phyloP scores from a whole-genome alignment of 1,140 invertebrate genomes.

The Thalassaphorura encarpata region DNA sequence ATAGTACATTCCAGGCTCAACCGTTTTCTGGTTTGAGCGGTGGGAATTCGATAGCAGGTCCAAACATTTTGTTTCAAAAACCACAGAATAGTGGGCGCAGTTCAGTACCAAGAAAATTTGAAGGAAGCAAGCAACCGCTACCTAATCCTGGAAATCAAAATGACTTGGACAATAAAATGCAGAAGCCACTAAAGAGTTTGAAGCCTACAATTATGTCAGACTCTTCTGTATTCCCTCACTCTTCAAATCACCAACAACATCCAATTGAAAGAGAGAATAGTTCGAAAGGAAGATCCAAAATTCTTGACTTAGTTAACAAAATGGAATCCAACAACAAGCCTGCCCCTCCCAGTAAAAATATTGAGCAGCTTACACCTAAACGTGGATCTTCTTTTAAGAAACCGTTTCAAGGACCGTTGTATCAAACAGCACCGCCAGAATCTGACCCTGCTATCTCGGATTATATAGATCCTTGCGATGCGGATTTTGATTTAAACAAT shows the following conservation, averaged over 20 bases:
- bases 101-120: constrained; percentile 16
- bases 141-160: constrained; percentile 1
- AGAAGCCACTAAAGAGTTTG: not conserved
- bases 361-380: constrained; percentile 23
- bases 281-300: constrained; percentile 24
- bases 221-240: not conserved
- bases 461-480: constrained; percentile 31
- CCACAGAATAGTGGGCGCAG: not conserved
- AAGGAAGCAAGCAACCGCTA: constrained; percentile 27
- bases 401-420: constrained; percentile 20
- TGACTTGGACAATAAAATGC: not conserved
- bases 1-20: not conserved
- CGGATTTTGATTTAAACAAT: constrained; percentile 20
- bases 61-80: not conserved
- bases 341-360: constrained; percentile 14
- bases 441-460: constrained; percentile 21
- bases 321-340: constrained; percentile 30
- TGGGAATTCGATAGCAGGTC: not conserved
- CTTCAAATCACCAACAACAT: not conserved
- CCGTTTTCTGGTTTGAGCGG: not conserved
- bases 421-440: not conserved
- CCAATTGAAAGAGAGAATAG: constrained; percentile 5
- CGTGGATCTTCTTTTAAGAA: constrained; percentile 7
- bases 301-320: constrained; percentile 29
- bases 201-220: not conserved